These are phyloP conservation scores for Toxostoma redivivum DNA, from an alignment of 2,113 vertebrate species.

Conservation along the genomic window DNA sequence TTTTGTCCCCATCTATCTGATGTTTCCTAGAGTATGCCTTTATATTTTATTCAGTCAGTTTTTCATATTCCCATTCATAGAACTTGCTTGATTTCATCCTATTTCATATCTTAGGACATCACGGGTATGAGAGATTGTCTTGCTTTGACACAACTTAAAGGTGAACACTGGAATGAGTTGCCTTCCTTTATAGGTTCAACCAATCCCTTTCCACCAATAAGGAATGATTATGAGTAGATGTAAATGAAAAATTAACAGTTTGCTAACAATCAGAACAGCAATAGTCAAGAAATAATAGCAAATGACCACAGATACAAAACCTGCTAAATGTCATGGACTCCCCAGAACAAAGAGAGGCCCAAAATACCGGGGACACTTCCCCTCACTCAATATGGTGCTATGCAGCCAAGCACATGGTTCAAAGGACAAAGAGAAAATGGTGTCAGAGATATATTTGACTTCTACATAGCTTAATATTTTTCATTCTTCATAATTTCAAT, in stretches of 20 bases:
- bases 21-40: not conserved
- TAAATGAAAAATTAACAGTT: not conserved
- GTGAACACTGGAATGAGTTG: not conserved
- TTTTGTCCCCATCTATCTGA: not conserved
- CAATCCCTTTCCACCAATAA: not conserved
- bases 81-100: not conserved
- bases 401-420: not conserved
- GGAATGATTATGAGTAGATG: not conserved
- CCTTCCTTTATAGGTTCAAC: not conserved
- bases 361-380: not conserved
- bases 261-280: not conserved
- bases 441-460: not conserved
- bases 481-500: not conserved
- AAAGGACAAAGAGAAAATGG: not conserved
- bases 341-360: not conserved
- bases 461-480: not conserved
- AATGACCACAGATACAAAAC: not conserved
- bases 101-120: not conserved
- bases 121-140: not conserved
- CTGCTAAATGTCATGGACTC: not conserved
- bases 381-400: not conserved
- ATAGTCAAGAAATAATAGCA: not conserved
- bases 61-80: not conserved
- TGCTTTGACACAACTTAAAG: not conserved
- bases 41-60: not conserved